A percentile compares a stretch with the other conserved stretches of the same genome.
Conservation (phyloP, 2,113 vertebrate genomes). For the Cervus canadensis region DNA sequence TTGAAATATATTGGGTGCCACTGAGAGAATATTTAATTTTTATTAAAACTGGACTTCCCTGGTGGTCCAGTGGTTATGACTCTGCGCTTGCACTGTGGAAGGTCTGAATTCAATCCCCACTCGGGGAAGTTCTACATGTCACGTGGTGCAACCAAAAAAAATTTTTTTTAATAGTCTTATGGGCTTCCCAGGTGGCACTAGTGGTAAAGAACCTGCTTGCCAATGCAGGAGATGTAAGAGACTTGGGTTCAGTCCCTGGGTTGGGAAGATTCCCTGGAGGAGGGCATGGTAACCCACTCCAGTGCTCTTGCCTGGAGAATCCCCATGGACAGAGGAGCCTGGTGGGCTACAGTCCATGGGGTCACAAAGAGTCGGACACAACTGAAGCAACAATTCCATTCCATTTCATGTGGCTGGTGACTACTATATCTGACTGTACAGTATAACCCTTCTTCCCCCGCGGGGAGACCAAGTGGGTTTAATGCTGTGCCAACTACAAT, state of each 20-base stretch:
- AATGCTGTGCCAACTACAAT: neutral
- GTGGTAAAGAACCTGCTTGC: neutral
- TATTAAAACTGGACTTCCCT: neutral
- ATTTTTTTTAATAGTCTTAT: neutral
- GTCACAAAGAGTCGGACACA: neutral
- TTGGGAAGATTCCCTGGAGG: neutral
- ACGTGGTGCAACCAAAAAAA: neutral
- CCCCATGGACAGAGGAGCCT: neutral
- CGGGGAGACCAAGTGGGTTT: neutral
- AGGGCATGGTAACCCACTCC: neutral
- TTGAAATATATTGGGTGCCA: neutral
- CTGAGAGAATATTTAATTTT: neutral
- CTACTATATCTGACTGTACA: neutral
- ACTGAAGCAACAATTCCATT: neutral
- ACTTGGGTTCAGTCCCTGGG: neutral
- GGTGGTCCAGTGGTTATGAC: neutral
- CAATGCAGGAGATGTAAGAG: neutral
- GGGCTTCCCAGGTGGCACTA: neutral
- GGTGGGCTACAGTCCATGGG: neutral
- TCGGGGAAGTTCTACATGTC: neutral
- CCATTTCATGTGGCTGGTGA: neutral
- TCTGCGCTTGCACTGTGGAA: neutral
- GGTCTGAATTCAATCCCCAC: neutral
- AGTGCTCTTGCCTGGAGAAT: neutral
- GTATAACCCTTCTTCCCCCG: neutral